Percentiles rank a stretch among this genome's conserved stretches.
Conservation (phyloP, 2,113 vertebrate genomes). For the Eublepharis macularius region DNA sequence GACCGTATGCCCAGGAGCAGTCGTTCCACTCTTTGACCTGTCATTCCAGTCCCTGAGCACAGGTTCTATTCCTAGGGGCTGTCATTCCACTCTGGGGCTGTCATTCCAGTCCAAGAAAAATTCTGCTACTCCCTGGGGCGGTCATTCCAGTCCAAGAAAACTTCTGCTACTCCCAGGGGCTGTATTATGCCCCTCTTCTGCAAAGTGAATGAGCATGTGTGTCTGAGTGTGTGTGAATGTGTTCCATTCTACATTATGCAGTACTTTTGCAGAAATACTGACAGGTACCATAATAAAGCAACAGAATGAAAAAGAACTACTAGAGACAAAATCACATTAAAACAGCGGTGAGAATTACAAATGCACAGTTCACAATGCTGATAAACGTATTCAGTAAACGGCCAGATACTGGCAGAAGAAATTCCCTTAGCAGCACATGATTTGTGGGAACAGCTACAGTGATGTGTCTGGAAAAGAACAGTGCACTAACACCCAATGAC, state of each 20-base stretch:
- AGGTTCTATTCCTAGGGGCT: too few relatives aligned
- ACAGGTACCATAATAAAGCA: background rate
- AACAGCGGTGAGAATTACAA: background rate
- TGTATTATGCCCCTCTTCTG: background rate
- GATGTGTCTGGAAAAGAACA: slow-evolving; percentile 1
- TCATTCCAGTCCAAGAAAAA: too few relatives aligned
- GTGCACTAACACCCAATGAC: background rate
- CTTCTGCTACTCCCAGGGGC: too few relatives aligned
- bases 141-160: too few relatives aligned
- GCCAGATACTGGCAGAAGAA: background rate
- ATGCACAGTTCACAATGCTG: background rate
- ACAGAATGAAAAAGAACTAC: background rate
- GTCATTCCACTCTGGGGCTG: too few relatives aligned
- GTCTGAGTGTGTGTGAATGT: too few relatives aligned
- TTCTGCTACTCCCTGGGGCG: too few relatives aligned
- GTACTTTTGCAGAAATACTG: background rate
- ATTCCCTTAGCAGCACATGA: background rate
- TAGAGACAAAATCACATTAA: background rate
- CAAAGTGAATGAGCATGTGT: too few relatives aligned
- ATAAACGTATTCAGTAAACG: background rate
- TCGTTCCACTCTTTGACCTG: too few relatives aligned
- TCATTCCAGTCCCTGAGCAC: too few relatives aligned
- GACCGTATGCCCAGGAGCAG: too few relatives aligned
- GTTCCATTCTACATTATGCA: background rate
- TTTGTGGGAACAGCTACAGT: background rate